Evolutionary conservation across 1,140 invertebrate species (phyloP).

Genomic region (Euura lappo): DNA sequence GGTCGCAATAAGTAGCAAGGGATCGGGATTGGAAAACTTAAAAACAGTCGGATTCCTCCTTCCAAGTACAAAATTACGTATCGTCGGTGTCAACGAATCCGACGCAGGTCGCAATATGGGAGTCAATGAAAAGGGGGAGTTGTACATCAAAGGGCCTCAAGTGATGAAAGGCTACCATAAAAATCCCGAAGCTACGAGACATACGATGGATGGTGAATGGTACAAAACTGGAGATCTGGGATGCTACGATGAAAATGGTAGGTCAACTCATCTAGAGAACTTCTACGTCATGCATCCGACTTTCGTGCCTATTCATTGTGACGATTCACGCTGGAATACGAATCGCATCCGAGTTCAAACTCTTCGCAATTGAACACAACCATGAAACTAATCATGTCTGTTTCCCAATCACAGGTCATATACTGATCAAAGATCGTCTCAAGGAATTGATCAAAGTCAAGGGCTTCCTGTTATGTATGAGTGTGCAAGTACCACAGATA

Average conservation of each 20-base stretch:
- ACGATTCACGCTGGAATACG: too few relatives aligned
- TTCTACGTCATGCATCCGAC: neutral
- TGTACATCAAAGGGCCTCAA: constrained; percentile 35
- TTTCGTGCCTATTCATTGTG: too few relatives aligned
- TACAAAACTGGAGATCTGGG: constrained; percentile 81
- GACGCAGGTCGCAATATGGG: constrained; percentile 29
- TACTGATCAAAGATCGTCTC: constrained; percentile 61
- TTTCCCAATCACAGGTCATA: constrained; percentile 49
- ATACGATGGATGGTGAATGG: constrained; percentile 71
- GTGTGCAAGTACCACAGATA: too few relatives aligned
- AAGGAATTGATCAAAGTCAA: constrained; percentile 70
- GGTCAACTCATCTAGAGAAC: constrained; percentile 28
- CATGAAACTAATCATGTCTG: neutral
- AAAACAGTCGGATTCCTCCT: constrained; percentile 64
- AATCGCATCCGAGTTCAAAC: too few relatives aligned
- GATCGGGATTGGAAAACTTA: constrained; percentile 33
- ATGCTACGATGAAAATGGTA: constrained; percentile 70
- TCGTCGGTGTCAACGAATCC: constrained; percentile 62
- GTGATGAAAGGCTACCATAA: constrained; percentile 64
- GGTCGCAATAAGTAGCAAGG: constrained; percentile 68
- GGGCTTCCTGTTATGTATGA: too few relatives aligned
- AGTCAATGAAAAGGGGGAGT: constrained; percentile 34
- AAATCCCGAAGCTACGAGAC: constrained; percentile 40
- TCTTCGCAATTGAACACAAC: too few relatives aligned
- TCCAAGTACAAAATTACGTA: constrained; percentile 69